A percentile compares a stretch with the other conserved stretches of the same genome.
Conservation (phyloP, 2,113 vertebrate genomes). For the Corydoras sp. region DNA sequence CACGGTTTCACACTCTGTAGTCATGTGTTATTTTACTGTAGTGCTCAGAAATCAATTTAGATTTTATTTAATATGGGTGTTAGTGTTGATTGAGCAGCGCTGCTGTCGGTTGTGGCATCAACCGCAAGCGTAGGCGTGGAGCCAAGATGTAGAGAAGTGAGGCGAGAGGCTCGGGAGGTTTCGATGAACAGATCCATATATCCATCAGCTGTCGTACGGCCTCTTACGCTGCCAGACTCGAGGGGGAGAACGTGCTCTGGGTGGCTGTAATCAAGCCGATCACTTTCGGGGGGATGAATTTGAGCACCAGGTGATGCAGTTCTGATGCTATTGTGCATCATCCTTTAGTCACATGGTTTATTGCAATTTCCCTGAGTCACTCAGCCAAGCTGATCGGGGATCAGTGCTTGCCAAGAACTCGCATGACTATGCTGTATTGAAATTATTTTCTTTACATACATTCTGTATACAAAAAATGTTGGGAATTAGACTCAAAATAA, state of each 20-base stretch:
- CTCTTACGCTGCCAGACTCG: constrained; percentile 11
- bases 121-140: constrained; percentile 23
- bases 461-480: too few species aligned
- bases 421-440: too few species aligned
- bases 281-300: not conserved
- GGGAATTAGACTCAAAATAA: too few species aligned
- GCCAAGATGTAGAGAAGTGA: constrained; percentile 1
- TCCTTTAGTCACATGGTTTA: not conserved
- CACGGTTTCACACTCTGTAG: too few species aligned
- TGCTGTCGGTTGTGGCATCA: constrained; percentile 24
- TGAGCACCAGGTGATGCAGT: too few species aligned
- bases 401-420: not conserved
- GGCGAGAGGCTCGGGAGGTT: not conserved
- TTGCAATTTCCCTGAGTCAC: not conserved
- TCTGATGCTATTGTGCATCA: too few species aligned
- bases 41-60: not conserved
- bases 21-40: too few species aligned
- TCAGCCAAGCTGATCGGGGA: not conserved
- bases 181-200: constrained; percentile 21
- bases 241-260: constrained; percentile 3
- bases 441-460: too few species aligned
- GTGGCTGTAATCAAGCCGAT: constrained; percentile 32
- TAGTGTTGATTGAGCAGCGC: not conserved
- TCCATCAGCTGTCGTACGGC: constrained; percentile 4
- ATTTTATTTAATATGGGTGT: not conserved